Evolutionary conservation across 2,888 invertebrate species (phyloP), one percentile per base, ranked within the genome.

Genomic region (Papilio gigon): DNA sequence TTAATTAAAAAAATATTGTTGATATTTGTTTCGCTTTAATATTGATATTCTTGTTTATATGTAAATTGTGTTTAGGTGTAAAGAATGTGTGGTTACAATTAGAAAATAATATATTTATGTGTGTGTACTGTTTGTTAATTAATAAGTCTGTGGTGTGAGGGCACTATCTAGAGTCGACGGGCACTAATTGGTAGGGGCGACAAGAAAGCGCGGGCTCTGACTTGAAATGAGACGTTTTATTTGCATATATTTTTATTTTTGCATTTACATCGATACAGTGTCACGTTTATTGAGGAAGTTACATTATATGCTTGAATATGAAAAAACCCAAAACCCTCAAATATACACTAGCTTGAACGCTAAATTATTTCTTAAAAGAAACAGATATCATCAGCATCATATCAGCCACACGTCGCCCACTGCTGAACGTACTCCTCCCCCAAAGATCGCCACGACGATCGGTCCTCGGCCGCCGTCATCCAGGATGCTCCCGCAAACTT

Each of bases 181-280:
- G 60, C 70, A 71, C 73, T 75, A 75, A 75, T 75, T 73, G 73
- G 73, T 70, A 59, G 69, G 66, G 63, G 67, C 70, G 70, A 73
- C 73, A 69, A 68, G 68, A 68, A 69, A 65, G 73, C 67, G 62
- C 61, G 67, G 69, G 70, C 56, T 64, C 40, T 47, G 33, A 56
- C 50, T 30, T 47, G 65, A 65, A 70, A 68, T 67, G 65, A 65
- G 50, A 68, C 67, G 47, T 68, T 61, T 65, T 62, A 59, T 71
- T 68, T 71, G 44, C 68, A 59, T 70, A 62, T 25, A 3, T 9
- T 56, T 68, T 61, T 58, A 30, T 56, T 53, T 59, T 60, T 59
- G 30, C 20, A 56, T 42, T 47, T 30, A 20, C 22, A 17, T 25
- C 22, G 35, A 35, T 27, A 65, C 22, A 44, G 14, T 33, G 30